Base-by-base conservation (phyloP, 2,888 invertebrate species). In the Aporophyla nigra region DNA sequence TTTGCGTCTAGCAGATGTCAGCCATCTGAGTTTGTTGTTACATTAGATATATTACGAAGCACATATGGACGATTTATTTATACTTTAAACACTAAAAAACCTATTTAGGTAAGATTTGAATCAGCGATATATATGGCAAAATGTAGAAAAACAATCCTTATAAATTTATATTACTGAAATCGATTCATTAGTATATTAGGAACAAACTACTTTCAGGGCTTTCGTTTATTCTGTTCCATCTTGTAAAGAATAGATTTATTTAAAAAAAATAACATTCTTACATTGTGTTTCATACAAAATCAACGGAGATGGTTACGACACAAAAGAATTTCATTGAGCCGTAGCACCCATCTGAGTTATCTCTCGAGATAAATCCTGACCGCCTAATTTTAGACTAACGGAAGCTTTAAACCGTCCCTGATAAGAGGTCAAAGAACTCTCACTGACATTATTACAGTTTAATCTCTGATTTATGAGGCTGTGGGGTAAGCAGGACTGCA, bases 381-480 rank as follows among this genome's bases (percentile, higher is more conserved):
- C 40, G 78, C 79, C 71, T 86, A 84, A 85, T 82, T 85, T 81
- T 81, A 84, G 86, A 81, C 81, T 80, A 73, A 75, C 88, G 83
- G 80, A 87, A 87, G 87, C 82, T 86, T 70, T 66, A 80, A 84
- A 86, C 61, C 59, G 69, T 81, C 62, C 19, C 27, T 78, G 85
- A 86, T 88, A 86, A 86, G 69, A 67, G 83, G 78, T 82, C 74
- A 66, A 59, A 75, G 83, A 83, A 82, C 87, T 81, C 70, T 71
- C 21, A 24, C 46, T 74, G 82, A 62, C 76, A 71, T 66, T 68
- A 71, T 69, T 79, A 68, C 33, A 68, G 66, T 67, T 67, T 72
- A 70, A 62, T 67, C 85, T 80, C 49, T n/a, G 49, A 63, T 80
- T 61, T 73, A 84, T 80, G 66, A 62, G 51, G n/a, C 33, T 54